Percentiles rank a stretch among this genome's conserved stretches.
These are phyloP conservation scores for Leucophenga montana DNA, from an alignment of 2,888 invertebrate genomes.

Conservation along the genomic window DNA sequence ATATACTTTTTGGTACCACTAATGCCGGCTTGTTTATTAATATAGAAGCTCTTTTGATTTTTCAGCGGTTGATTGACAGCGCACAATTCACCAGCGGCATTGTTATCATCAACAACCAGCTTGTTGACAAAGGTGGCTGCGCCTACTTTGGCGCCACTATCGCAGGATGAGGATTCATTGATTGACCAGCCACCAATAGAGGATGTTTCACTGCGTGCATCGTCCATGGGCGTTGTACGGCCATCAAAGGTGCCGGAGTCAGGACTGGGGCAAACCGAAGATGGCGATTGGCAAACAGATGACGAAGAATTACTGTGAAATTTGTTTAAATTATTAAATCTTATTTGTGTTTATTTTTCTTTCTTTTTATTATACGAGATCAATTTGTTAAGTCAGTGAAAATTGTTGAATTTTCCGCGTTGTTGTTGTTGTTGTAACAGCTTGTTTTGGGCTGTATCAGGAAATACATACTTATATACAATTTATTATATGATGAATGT, in stretches of 20 bases:
- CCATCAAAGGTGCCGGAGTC: constrained; percentile 73
- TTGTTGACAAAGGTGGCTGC: constrained; percentile 58
- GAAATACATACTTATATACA: no score
- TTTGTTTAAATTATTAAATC: not conserved
- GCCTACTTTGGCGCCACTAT: constrained; percentile 46
- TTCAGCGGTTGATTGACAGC: constrained; percentile 43
- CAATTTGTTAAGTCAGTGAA: no score
- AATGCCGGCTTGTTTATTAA: constrained; percentile 64
- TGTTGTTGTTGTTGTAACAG: no score
- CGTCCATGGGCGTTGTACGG: constrained; percentile 73
- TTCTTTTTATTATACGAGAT: no score
- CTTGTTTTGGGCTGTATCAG: no score
- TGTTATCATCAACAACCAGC: constrained; percentile 54
- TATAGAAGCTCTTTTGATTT: constrained; percentile 63
- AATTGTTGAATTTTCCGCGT: no score
- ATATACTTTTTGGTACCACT: constrained; percentile 64
- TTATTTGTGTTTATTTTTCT: no score
- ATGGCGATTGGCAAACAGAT: constrained; percentile 73
- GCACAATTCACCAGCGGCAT: constrained; percentile 6
- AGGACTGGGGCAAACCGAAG: constrained; percentile 72
- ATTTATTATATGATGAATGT: no score
- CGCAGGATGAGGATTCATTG: constrained; percentile 65
- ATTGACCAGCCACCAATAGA: constrained; percentile 68
- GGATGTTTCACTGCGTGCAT: constrained; percentile 69
- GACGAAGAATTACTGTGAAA: constrained; percentile 71